A percentile compares a stretch with the other conserved stretches of the same genome.
phyloP scores from a whole-genome alignment of 2,797 vertebrate genomes.

The Pygocentrus nattereri region DNA sequence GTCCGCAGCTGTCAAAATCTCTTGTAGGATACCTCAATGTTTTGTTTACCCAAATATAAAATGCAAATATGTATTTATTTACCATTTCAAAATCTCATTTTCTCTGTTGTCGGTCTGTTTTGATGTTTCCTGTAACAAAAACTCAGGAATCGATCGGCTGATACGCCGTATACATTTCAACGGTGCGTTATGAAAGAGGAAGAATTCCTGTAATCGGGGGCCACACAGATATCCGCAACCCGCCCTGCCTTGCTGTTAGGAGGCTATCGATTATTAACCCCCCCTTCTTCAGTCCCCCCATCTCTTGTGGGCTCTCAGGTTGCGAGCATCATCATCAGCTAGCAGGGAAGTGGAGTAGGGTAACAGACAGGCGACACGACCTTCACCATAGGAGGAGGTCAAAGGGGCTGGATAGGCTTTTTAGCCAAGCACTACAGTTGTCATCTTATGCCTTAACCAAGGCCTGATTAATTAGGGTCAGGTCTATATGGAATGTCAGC shows the following conservation, averaged over 20 bases:
- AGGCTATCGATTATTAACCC: constrained; percentile 71
- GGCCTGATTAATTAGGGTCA: background rate
- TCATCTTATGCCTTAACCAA: background rate
- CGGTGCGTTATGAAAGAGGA: constrained; percentile 26
- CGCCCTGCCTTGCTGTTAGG: constrained; percentile 67
- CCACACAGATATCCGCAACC: constrained; percentile 61
- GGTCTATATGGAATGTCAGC: background rate
- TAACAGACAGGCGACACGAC: constrained; percentile 60
- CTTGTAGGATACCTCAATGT: background rate
- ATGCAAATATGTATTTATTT: constrained; percentile 2
- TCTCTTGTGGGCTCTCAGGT: constrained; percentile 72
- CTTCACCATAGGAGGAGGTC: constrained; percentile 54
- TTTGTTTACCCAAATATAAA: background rate
- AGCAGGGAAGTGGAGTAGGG: constrained; percentile 47
- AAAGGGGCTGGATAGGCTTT: constrained; percentile 47
- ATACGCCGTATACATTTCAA: constrained; percentile 35
- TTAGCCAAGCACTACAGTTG: background rate
- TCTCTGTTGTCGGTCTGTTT: background rate
- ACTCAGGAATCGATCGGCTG: background rate
- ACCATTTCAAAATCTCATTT: background rate
- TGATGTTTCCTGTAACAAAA: background rate
- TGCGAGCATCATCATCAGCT: constrained; percentile 69
- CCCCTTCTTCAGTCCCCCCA: constrained; percentile 14
- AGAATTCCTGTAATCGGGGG: constrained; percentile 57
- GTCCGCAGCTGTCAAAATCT: background rate